Base-by-base conservation (phyloP, 2,888 invertebrate species). In the Drosophila meridionalis region DNA sequence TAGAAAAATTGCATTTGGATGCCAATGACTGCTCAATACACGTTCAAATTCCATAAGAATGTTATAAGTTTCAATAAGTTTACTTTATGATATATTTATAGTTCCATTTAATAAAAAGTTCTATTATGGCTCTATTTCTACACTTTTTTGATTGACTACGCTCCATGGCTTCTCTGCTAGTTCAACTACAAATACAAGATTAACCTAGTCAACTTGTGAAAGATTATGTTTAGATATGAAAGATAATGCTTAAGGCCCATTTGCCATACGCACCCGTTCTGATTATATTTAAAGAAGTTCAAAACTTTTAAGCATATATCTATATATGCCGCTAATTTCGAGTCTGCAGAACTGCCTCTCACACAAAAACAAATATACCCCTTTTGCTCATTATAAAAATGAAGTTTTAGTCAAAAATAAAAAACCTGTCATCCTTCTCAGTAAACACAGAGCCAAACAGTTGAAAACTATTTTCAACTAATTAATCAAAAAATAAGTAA, bases 401-500 rank as follows among this genome's bases (percentile, higher is more conserved):
- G 56, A 80, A 69, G 69, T 64, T 50, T 73, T 55, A 30, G n/a
- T n/a, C 7, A 0, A 42, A 56, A 40, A 73, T 70, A 77, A 83
- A 75, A 80, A 89, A 87, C 73, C 74, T 86, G 87, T 87, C 86
- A 86, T 78, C 80, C 78, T 82, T 89, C 69, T 69, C 73, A 82
- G 69, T 67, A 63, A 69, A 69, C 69, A 53, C 61, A 43, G 45
- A 30, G 36, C 63, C 65, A 53, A 68, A 47, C 74, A 73, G 73
- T 81, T 75, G 75, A 75, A 76, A 82, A 88, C 89, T 87, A 88
- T 87, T 88, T 87, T 90, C 80, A 80, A 88, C 89, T 87, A 90
- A 87, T 87, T 90, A 87, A 87, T 87, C 87, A 87, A 87, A 73
- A 78, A 87, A 87, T 90, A 90, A 88, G 89, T 78, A 86, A 90